These are phyloP conservation scores for Amphiduros pacificus DNA, from an alignment of 2,888 invertebrate species.

Conservation along the genomic window DNA sequence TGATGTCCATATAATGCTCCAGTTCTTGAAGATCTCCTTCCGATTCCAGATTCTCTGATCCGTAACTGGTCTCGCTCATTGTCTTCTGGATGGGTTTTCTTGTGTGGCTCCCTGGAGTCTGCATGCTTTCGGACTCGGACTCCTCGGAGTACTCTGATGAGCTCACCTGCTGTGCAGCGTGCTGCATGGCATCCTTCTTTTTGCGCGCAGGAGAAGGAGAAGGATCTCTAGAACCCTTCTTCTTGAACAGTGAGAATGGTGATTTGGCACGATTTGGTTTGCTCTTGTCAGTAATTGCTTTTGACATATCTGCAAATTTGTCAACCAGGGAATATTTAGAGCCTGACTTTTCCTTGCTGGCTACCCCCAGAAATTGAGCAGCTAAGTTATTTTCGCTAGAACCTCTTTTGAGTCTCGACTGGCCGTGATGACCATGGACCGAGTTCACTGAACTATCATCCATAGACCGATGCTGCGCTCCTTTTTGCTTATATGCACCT, in stretches of 20 bases:
- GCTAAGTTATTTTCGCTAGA: conserved; percentile 61
- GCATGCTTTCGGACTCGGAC: conserved; percentile 34
- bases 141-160: conserved; percentile 34
- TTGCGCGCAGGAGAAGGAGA: conserved; percentile 65
- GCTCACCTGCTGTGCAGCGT: conserved; percentile 4
- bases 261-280: conserved; percentile 72
- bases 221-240: conserved; percentile 68
- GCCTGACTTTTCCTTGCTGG: conserved; percentile 33
- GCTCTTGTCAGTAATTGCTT: conserved; percentile 24
- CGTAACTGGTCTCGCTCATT: conserved; percentile 27
- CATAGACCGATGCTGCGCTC: conserved; percentile 58
- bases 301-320: conserved; percentile 37
- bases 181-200: conserved; percentile 61
- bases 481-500: conserved; percentile 39
- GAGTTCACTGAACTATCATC: conserved; percentile 37
- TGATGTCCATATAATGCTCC: conserved; percentile 61
- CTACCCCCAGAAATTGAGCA: conserved; percentile 36
- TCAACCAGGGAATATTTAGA: conserved; percentile 50
- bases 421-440: not conserved
- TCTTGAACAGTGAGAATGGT: conserved; percentile 72
- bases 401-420: conserved; percentile 20
- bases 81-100: conserved; percentile 20
- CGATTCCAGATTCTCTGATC: conserved; percentile 32
- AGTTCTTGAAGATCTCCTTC: conserved; percentile 41
- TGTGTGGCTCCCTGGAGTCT: too few species aligned